These are phyloP conservation scores for Dreissena rostriformis DNA, from an alignment of 1,140 invertebrate species.

Conservation along the genomic window DNA sequence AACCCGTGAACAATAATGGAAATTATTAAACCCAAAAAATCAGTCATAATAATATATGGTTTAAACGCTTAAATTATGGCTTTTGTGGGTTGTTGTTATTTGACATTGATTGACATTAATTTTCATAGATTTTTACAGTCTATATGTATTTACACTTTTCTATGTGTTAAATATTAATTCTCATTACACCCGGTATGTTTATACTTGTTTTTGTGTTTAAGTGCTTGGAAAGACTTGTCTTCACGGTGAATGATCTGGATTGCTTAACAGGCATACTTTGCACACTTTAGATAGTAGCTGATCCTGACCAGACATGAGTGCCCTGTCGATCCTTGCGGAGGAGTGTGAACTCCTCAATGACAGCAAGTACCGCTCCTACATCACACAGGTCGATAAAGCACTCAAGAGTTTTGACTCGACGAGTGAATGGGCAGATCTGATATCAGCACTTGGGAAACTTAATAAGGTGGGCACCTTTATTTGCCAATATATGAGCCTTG, in stretches of 20 bases:
- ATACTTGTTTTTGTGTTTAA: too few species aligned
- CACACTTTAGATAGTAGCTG: background rate
- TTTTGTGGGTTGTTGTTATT: too few species aligned
- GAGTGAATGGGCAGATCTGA: conserved; percentile 97
- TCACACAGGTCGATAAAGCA: conserved; percentile 89
- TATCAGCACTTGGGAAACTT: conserved; percentile 94
- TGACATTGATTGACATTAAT: too few species aligned
- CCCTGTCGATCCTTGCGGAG: conserved; percentile 73
- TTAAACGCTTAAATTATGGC: too few species aligned
- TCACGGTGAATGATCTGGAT: background rate
- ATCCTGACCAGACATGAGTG: conserved; percentile 71
- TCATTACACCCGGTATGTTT: background rate
- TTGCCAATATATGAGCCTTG: too few species aligned
- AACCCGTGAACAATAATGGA: too few species aligned
- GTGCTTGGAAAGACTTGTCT: background rate
- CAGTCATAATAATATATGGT: too few species aligned
- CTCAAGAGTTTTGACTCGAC: conserved; percentile 96
- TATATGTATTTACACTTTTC: too few species aligned
- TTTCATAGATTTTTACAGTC: too few species aligned
- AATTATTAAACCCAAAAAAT: too few species aligned
- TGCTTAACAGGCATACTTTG: background rate
- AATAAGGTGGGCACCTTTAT: conserved; percentile 87
- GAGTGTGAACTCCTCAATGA: conserved; percentile 79
- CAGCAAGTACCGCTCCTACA: conserved; percentile 79
- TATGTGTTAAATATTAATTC: background rate